Evolutionary conservation across 1,140 invertebrate genomes (phyloP), one percentile per base, ranked within the genome.

Genomic region (Antheraea pernyi): DNA sequence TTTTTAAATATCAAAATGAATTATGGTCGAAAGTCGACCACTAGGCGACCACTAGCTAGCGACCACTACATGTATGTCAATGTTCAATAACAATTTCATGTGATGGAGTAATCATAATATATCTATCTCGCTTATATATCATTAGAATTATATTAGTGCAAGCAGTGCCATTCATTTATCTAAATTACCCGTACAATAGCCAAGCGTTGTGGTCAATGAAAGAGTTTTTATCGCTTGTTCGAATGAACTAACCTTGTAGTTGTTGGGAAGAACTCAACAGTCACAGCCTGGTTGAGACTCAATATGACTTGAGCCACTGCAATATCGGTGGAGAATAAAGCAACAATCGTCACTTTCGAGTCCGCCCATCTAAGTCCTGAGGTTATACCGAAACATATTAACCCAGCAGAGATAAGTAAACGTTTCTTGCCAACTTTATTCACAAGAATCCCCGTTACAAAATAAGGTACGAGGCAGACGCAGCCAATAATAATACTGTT

Each of bases 211-310:
- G 4, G 4, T 42, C 2, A 42, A 7, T 3, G 39, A 0, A 8
- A 9, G 16, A 53, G 46, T 16, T 0, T 53, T 22, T 60, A 19
- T 22, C 2, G 16, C 6, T 19, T 60, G 18, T 7, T 36, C 7
- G n/a, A 53, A 53, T 5, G 30, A 53, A 53, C 72, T 71, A 19
- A 93, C 93, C 93, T 89, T 5, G 91, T 71, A 48, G 85, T 81
- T 0, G 93, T 94, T 19, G 93, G 93, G 67, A 93, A 94, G 7
- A 92, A 67, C 39, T 93, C 84, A 7, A 93, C 89, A 2, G 85
- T 84, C 22, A 86, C 78, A 19, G 84, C 85, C 11, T 93, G 71
- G 16, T 86, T 69, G 13, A 92, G 72, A 66, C 87, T 91, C 11
- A 84, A 72, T 64, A 81, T 82, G 13, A 83, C 82, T 36, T 85